phyloP scores from a whole-genome alignment of 1,140 invertebrate genomes.

The Lamellibrachia luymesi region DNA sequence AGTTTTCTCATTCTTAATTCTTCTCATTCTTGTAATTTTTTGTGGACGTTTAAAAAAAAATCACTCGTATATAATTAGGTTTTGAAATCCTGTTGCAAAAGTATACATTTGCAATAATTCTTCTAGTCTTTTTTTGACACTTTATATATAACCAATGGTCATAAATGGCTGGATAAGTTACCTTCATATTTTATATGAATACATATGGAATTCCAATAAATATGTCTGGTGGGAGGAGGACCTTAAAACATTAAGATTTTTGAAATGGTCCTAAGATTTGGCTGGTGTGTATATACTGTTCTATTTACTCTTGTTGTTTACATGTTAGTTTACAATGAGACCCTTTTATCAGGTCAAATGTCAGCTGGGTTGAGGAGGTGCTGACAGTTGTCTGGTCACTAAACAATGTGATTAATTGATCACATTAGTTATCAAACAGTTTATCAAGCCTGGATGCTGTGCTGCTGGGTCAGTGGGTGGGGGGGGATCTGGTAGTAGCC shows the following conservation, averaged over 20 bases:
- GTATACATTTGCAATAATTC: too few species aligned
- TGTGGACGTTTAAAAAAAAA: too few species aligned
- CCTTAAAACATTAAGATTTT: neutral
- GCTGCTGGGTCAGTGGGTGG: neutral
- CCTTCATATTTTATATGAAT: too few species aligned
- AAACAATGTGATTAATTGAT: constrained; percentile 1
- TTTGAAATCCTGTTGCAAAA: too few species aligned
- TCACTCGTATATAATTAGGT: too few species aligned
- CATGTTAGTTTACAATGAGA: neutral
- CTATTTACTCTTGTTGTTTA: neutral
- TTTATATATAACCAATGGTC: too few species aligned
- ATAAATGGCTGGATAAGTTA: too few species aligned
- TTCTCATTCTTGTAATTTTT: neutral
- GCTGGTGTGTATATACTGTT: neutral
- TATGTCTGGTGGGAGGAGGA: too few species aligned
- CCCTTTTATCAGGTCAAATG: neutral
- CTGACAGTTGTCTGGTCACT: neutral
- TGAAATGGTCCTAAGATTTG: neutral
- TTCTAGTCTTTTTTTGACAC: too few species aligned
- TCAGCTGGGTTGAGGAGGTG: neutral
- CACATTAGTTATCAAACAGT: neutral
- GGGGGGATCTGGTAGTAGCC: neutral
- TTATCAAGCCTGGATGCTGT: neutral
- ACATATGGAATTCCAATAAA: too few species aligned
- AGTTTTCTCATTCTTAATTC: neutral